Conservation (phyloP, 2,797 vertebrate species). For the Spea hammondii region DNA sequence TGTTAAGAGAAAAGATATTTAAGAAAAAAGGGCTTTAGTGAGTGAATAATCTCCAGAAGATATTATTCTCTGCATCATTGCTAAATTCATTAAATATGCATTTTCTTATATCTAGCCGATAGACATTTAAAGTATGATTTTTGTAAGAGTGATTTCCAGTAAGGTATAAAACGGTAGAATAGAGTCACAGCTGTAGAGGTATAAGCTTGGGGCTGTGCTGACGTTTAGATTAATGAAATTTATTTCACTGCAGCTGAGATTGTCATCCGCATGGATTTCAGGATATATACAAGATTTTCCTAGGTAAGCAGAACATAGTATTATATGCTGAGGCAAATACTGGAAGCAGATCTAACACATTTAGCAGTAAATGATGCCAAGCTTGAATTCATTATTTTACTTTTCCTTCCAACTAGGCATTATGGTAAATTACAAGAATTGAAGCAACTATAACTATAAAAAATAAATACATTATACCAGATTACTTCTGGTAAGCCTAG, state of each 20-base stretch:
- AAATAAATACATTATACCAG: no score
- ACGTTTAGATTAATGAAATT: conserved; percentile 21
- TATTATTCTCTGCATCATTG: no score
- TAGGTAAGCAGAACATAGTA: conserved; percentile 16
- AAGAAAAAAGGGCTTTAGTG: no score
- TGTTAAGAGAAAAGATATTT: no score
- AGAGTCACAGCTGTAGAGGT: conserved; percentile 9
- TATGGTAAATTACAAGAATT: neutral
- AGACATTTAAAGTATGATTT: neutral
- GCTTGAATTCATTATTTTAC: neutral
- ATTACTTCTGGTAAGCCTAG: no score
- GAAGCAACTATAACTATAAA: neutral
- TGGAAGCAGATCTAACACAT: conserved; percentile 17
- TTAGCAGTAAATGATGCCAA: conserved; percentile 26
- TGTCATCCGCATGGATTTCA: conserved; percentile 26
- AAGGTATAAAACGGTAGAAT: conserved; percentile 26
- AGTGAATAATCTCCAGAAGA: no score
- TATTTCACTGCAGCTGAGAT: conserved; percentile 29
- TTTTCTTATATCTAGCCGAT: neutral
- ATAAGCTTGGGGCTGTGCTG: neutral
- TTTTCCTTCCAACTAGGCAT: neutral
- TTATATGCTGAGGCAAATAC: conserved; percentile 13
- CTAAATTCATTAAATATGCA: neutral
- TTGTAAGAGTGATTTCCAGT: conserved; percentile 37
- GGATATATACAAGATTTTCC: conserved; percentile 7